Evolutionary conservation across 2,113 vertebrate species (phyloP), one percentile per base, ranked within the genome.

Genomic region (Tetraodon nigroviridis): DNA sequence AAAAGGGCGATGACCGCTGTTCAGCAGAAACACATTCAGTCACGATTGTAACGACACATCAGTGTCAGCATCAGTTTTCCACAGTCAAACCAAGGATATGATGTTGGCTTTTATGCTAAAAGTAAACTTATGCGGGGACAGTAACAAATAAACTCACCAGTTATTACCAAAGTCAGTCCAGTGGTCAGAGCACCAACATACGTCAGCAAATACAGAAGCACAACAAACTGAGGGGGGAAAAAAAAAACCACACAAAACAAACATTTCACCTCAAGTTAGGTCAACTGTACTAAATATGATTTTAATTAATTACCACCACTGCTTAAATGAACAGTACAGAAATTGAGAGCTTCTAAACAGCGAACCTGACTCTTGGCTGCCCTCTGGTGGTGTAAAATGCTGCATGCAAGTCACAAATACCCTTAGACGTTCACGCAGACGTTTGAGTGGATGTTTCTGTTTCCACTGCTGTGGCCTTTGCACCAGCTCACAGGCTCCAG

Each of bases 131-230:
- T 5, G 8, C 6, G 10, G 37, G 44, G 3, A 20, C 6, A n/a
- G 32, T 20, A 57, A 52, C 11, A 41, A 51, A 6, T 48, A 58
- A 37, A 37, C 91, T 90, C 86, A 97, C 95, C 92, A 10, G 90
- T 78, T 54, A 95, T 93, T 59, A 95, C 73, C 71, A 96, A 89
- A 45, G 94, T 95, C 67, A 96, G 86, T 55, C 94, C 94, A 4
- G 91, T 94, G 82, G 90, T 90, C 32, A 89, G 61, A 2, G 92
- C 77, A 1, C 95, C 95, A 18, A 95, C 90, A 13, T 91, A 92
- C 15, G 90, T 92, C 86, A 97, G 64, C 85, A 95, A 81, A 83
- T 95, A 96, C 83, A 95, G 92, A 50, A 97, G 82, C 57, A 89
- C 72, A 19, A 90, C 80, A 61, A 97, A 92, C 94, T 97, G 82